phyloP scores from a whole-genome alignment of 2,888 invertebrate species.

The Tenodera sinensis region DNA sequence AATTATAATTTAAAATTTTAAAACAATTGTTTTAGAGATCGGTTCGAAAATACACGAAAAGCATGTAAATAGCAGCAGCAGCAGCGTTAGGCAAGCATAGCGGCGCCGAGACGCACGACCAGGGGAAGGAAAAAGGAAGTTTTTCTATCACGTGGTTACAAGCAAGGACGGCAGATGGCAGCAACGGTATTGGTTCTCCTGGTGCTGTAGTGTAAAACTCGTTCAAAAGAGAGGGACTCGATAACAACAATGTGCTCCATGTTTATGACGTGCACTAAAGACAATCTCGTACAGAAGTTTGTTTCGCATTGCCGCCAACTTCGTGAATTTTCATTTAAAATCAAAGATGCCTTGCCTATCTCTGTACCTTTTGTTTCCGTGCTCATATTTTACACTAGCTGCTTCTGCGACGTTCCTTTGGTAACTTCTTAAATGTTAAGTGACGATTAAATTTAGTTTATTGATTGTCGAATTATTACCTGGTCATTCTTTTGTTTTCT shows the following conservation, averaged over 20 bases:
- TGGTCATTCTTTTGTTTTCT: too few species aligned
- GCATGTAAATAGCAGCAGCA: too few species aligned
- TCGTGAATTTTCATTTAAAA: background rate
- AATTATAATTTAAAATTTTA: too few species aligned
- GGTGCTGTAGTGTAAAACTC: background rate
- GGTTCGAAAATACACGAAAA: too few species aligned
- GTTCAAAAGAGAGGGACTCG: background rate
- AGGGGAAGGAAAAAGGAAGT: background rate
- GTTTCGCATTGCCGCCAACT: background rate
- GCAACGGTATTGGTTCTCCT: background rate
- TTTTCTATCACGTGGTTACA: background rate
- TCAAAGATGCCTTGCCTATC: too few species aligned
- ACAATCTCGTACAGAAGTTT: background rate
- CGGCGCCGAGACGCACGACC: background rate
- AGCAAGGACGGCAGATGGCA: background rate
- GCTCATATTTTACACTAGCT: too few species aligned
- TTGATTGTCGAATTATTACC: too few species aligned
- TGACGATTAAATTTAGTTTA: too few species aligned
- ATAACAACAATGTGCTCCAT: background rate
- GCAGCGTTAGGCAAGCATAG: background rate
- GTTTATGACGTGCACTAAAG: background rate
- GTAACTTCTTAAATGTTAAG: too few species aligned
- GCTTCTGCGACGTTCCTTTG: too few species aligned
- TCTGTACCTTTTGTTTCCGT: too few species aligned
- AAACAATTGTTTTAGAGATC: too few species aligned